A percentile compares a stretch with the other conserved stretches of the same genome.
Conservation (phyloP, 2,888 invertebrate genomes). For the Uloborus plumipes region DNA sequence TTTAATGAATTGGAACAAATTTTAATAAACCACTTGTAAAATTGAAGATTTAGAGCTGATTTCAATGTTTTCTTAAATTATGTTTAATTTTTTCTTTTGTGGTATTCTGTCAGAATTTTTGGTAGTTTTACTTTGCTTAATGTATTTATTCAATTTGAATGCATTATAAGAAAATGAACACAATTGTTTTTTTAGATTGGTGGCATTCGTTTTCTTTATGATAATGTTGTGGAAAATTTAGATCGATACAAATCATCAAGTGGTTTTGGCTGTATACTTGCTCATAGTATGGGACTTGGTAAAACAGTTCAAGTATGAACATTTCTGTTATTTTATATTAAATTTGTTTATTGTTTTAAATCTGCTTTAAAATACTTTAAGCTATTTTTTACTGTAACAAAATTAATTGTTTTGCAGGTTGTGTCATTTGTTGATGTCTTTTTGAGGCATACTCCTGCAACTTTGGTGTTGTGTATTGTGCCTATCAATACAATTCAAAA, state of each 20-base stretch:
- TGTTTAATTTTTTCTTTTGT: too few species aligned
- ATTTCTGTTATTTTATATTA: neutral
- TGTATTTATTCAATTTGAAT: neutral
- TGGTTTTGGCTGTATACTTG: constrained; percentile 97
- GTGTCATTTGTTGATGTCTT: constrained; percentile 97
- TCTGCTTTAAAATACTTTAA: neutral
- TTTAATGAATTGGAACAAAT: too few species aligned
- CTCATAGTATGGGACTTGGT: constrained; percentile 99
- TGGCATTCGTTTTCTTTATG: constrained; percentile 94
- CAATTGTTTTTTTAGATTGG: constrained; percentile 79
- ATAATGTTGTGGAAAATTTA: constrained; percentile 95
- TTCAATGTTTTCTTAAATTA: too few species aligned
- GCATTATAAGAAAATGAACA: neutral
- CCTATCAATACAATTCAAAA: constrained; percentile 99
- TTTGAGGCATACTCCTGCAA: constrained; percentile 88
- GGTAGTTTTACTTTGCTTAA: too few species aligned
- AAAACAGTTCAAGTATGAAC: constrained; percentile 85
- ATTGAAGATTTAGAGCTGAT: too few species aligned
- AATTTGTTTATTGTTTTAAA: neutral
- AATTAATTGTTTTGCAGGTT: constrained; percentile 74
- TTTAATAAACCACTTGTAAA: too few species aligned
- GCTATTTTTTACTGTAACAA: neutral
- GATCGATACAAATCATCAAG: constrained; percentile 85
- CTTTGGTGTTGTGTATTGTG: constrained; percentile 94
- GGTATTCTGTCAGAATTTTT: too few species aligned